Percentiles rank a stretch among this genome's conserved stretches.
phyloP scores from a whole-genome alignment of 23 tunicate species.

The Trididemnum clinides region DNA sequence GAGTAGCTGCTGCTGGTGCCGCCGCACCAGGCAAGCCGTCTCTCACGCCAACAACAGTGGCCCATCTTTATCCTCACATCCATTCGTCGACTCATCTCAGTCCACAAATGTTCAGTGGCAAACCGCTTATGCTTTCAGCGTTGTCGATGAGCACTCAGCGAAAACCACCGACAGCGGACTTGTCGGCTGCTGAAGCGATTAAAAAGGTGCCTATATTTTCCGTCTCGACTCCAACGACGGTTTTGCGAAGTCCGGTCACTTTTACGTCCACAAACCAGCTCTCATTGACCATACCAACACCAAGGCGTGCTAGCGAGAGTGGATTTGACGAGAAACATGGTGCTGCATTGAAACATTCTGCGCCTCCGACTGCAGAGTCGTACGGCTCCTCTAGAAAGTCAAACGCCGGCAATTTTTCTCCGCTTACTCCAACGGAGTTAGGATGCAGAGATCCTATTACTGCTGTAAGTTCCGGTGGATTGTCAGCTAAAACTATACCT shows the following conservation, averaged over 20 bases:
- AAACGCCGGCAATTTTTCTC: constrained; percentile 72
- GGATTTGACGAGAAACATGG: background rate
- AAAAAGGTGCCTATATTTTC: background rate
- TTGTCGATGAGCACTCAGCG: constrained; percentile 40
- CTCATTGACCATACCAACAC: background rate
- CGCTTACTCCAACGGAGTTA: constrained; percentile 68
- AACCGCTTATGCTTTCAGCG: constrained; percentile 83
- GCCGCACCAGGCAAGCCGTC: constrained; percentile 54
- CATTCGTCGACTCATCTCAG: constrained; percentile 56
- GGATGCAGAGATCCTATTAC: constrained; percentile 8
- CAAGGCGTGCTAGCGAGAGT: background rate
- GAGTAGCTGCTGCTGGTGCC: constrained; percentile 70
- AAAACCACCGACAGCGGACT: background rate
- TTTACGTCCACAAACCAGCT: constrained; percentile 2
- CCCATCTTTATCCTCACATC: constrained; percentile 63
- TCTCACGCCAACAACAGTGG: background rate
- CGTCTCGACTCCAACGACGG: background rate
- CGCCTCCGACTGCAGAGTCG: background rate
- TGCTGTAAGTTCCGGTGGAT: background rate
- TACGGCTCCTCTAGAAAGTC: too few relatives aligned
- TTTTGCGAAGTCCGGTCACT: background rate
- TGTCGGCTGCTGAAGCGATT: background rate
- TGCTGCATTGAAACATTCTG: background rate
- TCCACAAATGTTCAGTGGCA: constrained; percentile 40
- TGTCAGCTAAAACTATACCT: background rate